Conservation (phyloP, 2,888 invertebrate species). For the Volucella bombylans region DNA sequence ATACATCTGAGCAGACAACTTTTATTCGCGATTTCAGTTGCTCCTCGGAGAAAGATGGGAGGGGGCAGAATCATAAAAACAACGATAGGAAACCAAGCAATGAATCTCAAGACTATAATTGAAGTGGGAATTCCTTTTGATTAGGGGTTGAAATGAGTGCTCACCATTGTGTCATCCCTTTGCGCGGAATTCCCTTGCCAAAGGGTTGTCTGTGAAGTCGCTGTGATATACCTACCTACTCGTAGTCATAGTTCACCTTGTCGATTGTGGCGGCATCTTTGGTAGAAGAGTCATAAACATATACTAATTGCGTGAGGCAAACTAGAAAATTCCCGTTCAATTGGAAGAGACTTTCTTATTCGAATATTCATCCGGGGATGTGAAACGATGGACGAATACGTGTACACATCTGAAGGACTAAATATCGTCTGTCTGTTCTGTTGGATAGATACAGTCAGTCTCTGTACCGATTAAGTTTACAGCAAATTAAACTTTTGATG, state of each 20-base stretch:
- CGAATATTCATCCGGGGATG: conserved; percentile 49
- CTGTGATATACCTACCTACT: neutral
- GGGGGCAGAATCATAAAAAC: conserved; percentile 56
- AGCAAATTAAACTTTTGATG: conserved; percentile 73
- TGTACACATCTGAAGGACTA: no score
- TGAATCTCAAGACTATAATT: conserved; percentile 67
- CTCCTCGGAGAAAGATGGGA: conserved; percentile 42
- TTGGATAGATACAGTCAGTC: conserved; percentile 9
- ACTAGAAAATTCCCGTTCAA: conserved; percentile 55
- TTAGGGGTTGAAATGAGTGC: conserved; percentile 26
- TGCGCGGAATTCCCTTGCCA: conserved; percentile 38
- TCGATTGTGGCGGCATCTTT: conserved; percentile 57
- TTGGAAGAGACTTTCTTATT: conserved; percentile 53
- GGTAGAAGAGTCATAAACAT: neutral
- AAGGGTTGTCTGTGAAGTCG: conserved; percentile 26
- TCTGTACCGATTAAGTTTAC: conserved; percentile 51
- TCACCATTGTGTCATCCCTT: conserved; percentile 29
- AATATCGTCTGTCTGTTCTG: conserved; percentile 17
- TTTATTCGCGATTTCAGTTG: conserved; percentile 70
- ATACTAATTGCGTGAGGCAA: conserved; percentile 39
- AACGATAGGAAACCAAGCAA: conserved; percentile 44
- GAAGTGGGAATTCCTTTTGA: conserved; percentile 69
- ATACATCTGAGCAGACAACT: conserved; percentile 66
- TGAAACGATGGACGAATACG: neutral
- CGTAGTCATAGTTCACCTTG: conserved; percentile 30